Conservation (phyloP, 2,888 invertebrate genomes). For the Pilophorus perplexus region DNA sequence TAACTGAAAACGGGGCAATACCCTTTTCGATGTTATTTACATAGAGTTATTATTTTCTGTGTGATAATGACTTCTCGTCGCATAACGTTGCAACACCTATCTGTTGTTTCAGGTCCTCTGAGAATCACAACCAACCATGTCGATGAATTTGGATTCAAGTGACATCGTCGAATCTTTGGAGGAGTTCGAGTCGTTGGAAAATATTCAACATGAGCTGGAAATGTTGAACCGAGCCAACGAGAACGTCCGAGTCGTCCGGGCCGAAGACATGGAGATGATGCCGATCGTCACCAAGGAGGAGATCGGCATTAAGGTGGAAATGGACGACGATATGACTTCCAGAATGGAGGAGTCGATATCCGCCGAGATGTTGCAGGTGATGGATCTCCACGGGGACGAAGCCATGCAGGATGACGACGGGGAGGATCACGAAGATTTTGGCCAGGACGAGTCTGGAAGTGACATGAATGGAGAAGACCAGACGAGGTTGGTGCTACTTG, state of each 20-base stretch:
- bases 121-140: background rate
- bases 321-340: slow-evolving; percentile 35
- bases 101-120: no score
- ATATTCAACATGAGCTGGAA: slow-evolving; percentile 54
- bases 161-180: slow-evolving; percentile 45
- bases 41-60: no score
- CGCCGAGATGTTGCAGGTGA: slow-evolving; percentile 37
- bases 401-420: slow-evolving; percentile 39
- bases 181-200: slow-evolving; percentile 54
- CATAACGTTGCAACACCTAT: no score
- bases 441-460: background rate
- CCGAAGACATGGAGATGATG: slow-evolving; percentile 33
- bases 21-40: no score
- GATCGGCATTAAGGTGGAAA: slow-evolving; percentile 43
- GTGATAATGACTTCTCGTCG: no score
- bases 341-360: slow-evolving; percentile 8
- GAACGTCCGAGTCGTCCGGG: slow-evolving; percentile 25
- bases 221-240: slow-evolving; percentile 38
- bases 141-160: slow-evolving; percentile 45
- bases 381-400: slow-evolving; percentile 26
- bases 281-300: slow-evolving; percentile 1
- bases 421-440: slow-evolving; percentile 10
- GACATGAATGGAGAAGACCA: slow-evolving; percentile 15
- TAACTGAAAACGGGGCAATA: no score
- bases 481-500: slow-evolving; percentile 23